These are phyloP conservation scores for Drosophila neocordata DNA, from an alignment of 1,140 invertebrate species.

Conservation along the genomic window DNA sequence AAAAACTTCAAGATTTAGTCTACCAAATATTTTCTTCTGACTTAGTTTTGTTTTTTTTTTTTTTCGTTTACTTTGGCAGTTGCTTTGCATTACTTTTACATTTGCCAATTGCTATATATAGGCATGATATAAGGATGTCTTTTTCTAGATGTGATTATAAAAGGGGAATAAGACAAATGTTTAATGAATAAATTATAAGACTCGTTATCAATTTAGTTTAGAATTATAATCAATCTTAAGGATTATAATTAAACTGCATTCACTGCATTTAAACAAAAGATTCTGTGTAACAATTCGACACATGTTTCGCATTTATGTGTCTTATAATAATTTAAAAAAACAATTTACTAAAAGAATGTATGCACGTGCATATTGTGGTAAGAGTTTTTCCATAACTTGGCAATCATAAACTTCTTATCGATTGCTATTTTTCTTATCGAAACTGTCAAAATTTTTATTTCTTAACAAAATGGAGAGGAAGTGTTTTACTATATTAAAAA, in stretches of 20 bases:
- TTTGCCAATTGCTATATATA: background rate
- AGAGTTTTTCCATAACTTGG: no score
- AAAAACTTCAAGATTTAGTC: slow-evolving; percentile 28
- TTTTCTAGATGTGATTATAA: background rate
- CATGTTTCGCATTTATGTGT: background rate
- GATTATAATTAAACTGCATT: background rate
- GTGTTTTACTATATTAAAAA: no score
- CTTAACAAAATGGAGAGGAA: background rate
- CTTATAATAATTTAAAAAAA: background rate
- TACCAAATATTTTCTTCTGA: slow-evolving; percentile 34
- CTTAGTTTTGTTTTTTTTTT: no score
- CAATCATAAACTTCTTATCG: no score
- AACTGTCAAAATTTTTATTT: no score
- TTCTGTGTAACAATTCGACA: background rate
- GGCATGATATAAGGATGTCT: slow-evolving; percentile 4
- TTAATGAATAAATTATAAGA: background rate
- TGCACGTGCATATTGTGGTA: background rate
- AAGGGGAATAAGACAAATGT: background rate
- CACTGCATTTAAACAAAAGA: background rate
- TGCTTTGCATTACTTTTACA: slow-evolving; percentile 43
- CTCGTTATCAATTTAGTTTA: no score
- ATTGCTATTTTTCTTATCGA: no score
- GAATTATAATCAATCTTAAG: background rate
- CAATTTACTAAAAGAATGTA: background rate
- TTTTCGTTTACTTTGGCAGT: slow-evolving; percentile 52